A percentile compares a stretch with the other conserved stretches of the same genome.
phyloP scores from a whole-genome alignment of 2,113 vertebrate species.

The Collichthys lucidus region DNA sequence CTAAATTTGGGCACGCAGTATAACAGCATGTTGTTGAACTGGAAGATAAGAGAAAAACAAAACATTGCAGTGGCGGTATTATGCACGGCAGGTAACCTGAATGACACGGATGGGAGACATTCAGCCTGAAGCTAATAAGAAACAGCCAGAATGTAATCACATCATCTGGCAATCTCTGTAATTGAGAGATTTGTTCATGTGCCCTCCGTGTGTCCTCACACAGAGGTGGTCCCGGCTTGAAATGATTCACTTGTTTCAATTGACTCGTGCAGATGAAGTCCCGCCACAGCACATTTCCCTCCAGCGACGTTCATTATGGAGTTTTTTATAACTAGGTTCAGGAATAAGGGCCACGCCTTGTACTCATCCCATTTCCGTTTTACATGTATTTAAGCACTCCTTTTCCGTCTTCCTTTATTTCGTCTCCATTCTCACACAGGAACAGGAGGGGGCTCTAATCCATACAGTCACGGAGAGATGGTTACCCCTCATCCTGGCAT shows the following conservation, averaged over 20 bases:
- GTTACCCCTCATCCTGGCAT: no score
- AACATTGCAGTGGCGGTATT: neutral
- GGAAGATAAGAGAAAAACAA: constrained; percentile 1
- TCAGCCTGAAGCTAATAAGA: constrained; percentile 50
- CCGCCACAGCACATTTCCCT: constrained; percentile 51
- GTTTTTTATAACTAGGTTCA: no score
- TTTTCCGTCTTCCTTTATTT: no score
- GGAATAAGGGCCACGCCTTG: no score
- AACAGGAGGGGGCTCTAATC: no score
- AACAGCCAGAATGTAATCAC: constrained; percentile 48
- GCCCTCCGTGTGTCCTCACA: constrained; percentile 33
- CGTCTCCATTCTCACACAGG: no score
- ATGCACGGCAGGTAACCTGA: constrained; percentile 16
- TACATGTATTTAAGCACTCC: no score
- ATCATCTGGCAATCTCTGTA: constrained; percentile 50
- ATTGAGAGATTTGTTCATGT: constrained; percentile 28
- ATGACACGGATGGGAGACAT: constrained; percentile 41
- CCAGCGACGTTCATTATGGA: constrained; percentile 13
- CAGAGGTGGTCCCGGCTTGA: constrained; percentile 17
- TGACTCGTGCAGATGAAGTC: neutral
- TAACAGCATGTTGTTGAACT: constrained; percentile 99
- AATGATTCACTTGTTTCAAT: constrained; percentile 52
- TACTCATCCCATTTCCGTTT: no score
- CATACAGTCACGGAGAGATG: no score
- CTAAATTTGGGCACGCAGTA: constrained; percentile 99